Base-by-base conservation (phyloP, 2,113 vertebrate species). In the Gymnocephalus cernua region DNA sequence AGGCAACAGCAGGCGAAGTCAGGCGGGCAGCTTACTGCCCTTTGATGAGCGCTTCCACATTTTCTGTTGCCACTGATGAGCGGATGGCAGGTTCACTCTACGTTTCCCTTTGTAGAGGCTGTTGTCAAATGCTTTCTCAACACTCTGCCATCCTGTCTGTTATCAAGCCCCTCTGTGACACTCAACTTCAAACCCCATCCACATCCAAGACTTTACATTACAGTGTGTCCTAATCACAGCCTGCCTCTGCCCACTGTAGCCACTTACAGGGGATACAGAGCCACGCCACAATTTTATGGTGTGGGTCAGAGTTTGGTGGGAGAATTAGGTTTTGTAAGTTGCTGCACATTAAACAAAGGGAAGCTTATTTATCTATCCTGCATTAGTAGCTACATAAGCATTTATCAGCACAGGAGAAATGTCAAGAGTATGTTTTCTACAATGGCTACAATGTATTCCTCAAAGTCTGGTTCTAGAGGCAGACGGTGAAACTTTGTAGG, bases 11-110 rank as follows among this genome's bases (percentile, higher is more conserved):
- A 81, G 80, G 87, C 64, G 9, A 71, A 89, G 87, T 85, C 86
- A 80, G 71, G 64, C 57, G 56, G 75, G 69, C 77, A 73, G 77
- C 84, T 74, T 72, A 54, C 81, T 54, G 78, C 57, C 68, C 79
- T 90, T 87, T 90, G 89, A 93, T 87, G 85, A 92, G 74, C 12
- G 53, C 77, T 77, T 85, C 84, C 57, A 61, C 86, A 79, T 68
- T 72, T 82, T 63, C 50, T 79, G 64, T 35, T 80, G 77, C 69
- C 73, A 70, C 78, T 67, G 79, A 80, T 48, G 61, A 80, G 62
- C 9, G 38, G 74, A 74, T 70, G 74, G 76, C 64, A 65, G 67
- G 65, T 68, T 81, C 74, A 35, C 51, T 77, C 58, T 29, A 62
- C 75, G 74, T 73, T 44, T 64, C 64, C 27, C 77, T 85, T 82